phyloP scores from a whole-genome alignment of 2,113 vertebrate genomes.

The Leptocoma aspasia region DNA sequence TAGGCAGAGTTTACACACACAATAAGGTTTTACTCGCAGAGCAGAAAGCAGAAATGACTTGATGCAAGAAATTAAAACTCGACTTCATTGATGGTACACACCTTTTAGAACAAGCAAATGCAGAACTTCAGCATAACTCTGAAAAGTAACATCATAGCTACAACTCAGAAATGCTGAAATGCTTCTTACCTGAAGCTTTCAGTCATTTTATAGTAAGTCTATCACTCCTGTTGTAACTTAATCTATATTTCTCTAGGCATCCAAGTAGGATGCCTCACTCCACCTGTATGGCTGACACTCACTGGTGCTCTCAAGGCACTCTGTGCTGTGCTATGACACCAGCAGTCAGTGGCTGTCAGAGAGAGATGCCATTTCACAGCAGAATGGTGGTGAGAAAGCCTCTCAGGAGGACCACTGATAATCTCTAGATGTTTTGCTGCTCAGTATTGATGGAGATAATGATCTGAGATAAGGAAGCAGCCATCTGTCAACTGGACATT shows the following conservation, averaged over 20 bases:
- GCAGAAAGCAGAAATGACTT: neutral
- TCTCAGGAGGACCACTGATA: neutral
- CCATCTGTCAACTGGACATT: neutral
- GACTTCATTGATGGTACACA: neutral
- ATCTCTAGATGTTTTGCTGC: neutral
- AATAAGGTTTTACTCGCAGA: neutral
- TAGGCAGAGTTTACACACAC: neutral
- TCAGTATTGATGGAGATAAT: neutral
- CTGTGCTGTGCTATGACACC: neutral
- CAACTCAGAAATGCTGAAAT: neutral
- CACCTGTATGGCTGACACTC: neutral
- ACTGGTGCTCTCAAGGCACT: neutral
- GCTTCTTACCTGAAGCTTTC: neutral
- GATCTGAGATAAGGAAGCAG: neutral
- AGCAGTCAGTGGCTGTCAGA: neutral
- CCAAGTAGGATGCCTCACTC: neutral
- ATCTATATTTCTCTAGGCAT: neutral
- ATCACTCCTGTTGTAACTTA: neutral
- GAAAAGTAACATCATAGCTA: neutral
- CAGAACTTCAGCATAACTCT: neutral
- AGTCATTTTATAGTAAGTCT: neutral
- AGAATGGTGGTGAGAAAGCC: neutral
- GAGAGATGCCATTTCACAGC: neutral
- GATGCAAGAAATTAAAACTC: neutral
- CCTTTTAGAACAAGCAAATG: neutral